Base-by-base conservation (phyloP, 2,797 vertebrate genomes). In the Podarcis lilfordi region DNA sequence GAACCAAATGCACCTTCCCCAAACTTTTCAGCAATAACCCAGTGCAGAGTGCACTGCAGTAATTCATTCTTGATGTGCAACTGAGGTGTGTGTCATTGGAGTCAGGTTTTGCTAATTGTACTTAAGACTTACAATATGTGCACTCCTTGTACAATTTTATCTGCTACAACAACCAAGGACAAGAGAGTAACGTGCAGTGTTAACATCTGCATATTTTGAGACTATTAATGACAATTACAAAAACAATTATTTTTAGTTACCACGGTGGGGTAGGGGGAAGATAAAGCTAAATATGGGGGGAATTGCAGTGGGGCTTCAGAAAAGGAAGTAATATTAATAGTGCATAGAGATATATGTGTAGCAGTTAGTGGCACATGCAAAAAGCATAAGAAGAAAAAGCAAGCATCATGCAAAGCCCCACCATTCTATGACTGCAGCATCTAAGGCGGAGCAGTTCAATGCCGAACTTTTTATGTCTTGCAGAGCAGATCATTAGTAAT, bases 361-460 rank as follows among this genome's bases (percentile, higher is more conserved):
- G 66, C 21, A 50, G 71, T n/a, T 74, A 80, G 29, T 81, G 40
- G 77, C 61, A 87, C 66, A 87, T 27, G 76, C 85, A 92, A 87
- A 61, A 86, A 93, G 75, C 85, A 87, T 84, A 35, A 17, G 91
- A 27, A 35, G 43, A 83, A 89, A 86, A 93, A 32, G 37, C 86
- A 95, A 95, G 96, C 95, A 96, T 91, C 95, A 95, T 96, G 96
- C 97, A 96, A 94, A 97, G 93, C 96, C 98, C 97, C 97, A 98
- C 98, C 98, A 98, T 98, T 97, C 94, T 93, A 94, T 96, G 96
- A 97, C 97, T 96, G 97, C 97, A 98, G 96, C 98, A 98, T 95
- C 96, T 97, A 97, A 98, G 96, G 72, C 97, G 98, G 96, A 97
- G 94, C 93, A 97, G 97, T 93, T 96, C 95, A 94, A 96, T 96